phyloP scores from a whole-genome alignment of 2,888 invertebrate genomes.

The Heliconius sara region DNA sequence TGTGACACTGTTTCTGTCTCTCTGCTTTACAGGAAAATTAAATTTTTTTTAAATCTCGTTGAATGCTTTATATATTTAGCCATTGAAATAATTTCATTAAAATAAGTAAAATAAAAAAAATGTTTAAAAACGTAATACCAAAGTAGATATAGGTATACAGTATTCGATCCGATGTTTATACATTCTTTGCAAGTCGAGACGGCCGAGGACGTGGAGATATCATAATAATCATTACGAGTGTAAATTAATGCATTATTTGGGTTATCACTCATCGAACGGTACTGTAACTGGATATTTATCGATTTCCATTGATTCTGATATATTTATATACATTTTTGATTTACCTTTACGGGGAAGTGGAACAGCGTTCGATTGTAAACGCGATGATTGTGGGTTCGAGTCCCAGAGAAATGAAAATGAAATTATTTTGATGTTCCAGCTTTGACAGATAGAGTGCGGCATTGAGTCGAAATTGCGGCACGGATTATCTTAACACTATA shows the following conservation, averaged over 20 bases:
- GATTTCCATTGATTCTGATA: neutral
- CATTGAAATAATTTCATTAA: too few species aligned
- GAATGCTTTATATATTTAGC: too few species aligned
- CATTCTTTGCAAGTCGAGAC: constrained; percentile 15
- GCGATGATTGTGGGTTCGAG: neutral
- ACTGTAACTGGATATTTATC: constrained; percentile 12
- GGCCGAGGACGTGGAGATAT: neutral
- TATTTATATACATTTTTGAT: neutral
- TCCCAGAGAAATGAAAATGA: neutral
- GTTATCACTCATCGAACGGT: constrained; percentile 17
- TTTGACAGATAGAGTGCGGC: too few species aligned
- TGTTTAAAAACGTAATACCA: neutral
- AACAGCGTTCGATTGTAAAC: neutral
- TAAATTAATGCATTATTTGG: constrained; percentile 17
- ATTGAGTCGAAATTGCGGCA: too few species aligned
- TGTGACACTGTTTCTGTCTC: too few species aligned
- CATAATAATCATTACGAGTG: neutral
- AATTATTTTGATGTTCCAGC: too few species aligned
- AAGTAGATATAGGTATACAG: neutral
- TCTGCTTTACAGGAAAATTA: too few species aligned
- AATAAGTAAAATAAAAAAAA: too few species aligned
- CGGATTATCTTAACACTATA: too few species aligned
- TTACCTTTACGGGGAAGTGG: neutral
- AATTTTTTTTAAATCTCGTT: too few species aligned
- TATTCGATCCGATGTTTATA: neutral